These are phyloP conservation scores for Pristiophorus japonicus DNA, from an alignment of 2,113 vertebrate genomes.

Conservation along the genomic window DNA sequence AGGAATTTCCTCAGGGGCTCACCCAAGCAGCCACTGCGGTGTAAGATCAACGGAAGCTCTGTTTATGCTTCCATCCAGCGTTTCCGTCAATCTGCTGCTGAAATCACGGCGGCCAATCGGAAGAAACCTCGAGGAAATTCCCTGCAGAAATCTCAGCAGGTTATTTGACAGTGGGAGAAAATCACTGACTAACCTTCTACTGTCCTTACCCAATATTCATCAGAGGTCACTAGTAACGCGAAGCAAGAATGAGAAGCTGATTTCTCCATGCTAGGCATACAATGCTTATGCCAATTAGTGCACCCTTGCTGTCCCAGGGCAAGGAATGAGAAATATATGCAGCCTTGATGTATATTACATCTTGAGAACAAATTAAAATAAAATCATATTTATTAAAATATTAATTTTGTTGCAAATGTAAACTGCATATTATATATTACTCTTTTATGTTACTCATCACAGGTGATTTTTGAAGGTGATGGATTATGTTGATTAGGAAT, in stretches of 20 bases:
- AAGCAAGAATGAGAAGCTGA: neutral
- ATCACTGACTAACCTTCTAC: neutral
- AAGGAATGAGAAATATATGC: neutral
- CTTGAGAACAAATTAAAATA: constrained; percentile 6
- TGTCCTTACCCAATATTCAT: neutral
- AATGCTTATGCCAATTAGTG: neutral
- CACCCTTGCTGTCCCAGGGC: neutral
- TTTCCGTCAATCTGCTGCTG: neutral
- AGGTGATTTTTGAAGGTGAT: neutral
- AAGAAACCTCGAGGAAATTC: neutral
- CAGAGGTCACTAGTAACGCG: neutral
- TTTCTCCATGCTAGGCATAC: neutral
- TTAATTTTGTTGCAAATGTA: neutral
- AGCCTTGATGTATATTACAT: neutral
- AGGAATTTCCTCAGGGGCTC: neutral
- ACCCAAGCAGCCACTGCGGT: neutral
- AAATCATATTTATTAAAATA: neutral
- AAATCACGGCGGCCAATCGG: neutral
- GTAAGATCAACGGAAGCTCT: too few species aligned
- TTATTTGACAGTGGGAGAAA: neutral
- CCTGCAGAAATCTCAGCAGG: neutral
- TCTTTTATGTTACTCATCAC: neutral
- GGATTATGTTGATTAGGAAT: neutral
- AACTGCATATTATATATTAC: neutral
- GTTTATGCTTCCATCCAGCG: neutral